Conservation (phyloP, 2,113 vertebrate species). For the Oenanthe melanoleuca region DNA sequence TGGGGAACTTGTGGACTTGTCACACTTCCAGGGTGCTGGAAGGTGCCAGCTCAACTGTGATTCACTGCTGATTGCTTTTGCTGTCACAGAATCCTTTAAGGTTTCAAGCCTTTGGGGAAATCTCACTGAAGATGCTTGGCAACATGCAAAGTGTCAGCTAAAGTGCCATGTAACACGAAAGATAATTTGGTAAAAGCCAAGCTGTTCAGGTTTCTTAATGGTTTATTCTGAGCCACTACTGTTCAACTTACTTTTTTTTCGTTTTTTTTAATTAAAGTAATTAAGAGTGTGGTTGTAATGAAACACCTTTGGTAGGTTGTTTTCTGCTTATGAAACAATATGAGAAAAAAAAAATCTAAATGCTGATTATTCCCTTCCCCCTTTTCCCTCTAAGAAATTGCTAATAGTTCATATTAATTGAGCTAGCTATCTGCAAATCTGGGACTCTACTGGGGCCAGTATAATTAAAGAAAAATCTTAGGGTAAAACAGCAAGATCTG, state of each 20-base stretch:
- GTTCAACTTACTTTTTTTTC: neutral
- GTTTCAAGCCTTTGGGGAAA: conserved; percentile 30
- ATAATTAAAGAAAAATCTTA: neutral
- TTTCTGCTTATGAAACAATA: neutral
- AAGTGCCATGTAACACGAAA: neutral
- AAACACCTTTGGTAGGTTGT: neutral
- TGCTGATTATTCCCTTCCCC: neutral
- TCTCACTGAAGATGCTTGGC: neutral
- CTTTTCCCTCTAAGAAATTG: neutral
- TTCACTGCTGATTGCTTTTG: conserved; percentile 53
- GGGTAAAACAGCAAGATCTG: neutral
- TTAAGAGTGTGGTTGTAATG: neutral
- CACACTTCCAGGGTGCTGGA: neutral
- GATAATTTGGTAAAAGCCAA: conserved; percentile 30
- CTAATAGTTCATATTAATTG: neutral
- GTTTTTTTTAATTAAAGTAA: neutral
- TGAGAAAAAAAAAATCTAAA: neutral
- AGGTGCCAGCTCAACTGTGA: conserved; percentile 21
- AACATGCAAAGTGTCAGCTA: conserved; percentile 14
- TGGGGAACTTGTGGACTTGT: neutral
- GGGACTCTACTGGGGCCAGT: neutral
- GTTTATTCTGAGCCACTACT: neutral
- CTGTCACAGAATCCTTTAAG: conserved; percentile 25
- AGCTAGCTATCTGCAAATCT: neutral
- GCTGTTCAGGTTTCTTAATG: neutral